phyloP scores from a whole-genome alignment of 2,888 invertebrate genomes.

The Drosophila neoperkinsi region DNA sequence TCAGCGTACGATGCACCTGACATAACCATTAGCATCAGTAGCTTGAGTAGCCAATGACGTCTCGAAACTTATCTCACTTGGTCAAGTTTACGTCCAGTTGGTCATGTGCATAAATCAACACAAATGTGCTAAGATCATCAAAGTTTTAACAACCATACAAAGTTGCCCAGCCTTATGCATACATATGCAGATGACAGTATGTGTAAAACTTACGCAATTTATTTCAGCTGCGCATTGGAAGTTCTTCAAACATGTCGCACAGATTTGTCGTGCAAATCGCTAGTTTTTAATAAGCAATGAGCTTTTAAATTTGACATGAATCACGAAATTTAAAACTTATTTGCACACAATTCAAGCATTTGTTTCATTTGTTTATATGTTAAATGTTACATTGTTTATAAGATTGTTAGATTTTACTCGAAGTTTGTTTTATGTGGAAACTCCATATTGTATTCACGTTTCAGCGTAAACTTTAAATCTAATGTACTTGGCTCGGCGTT shows the following conservation, averaged over 20 bases:
- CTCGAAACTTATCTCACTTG: conserved; percentile 20
- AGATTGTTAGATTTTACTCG: not conserved
- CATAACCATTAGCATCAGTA: conserved; percentile 27
- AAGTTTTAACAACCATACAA: conserved; percentile 42
- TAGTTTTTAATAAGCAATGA: not conserved
- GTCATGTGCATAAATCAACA: conserved; percentile 51
- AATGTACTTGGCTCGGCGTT: conserved; percentile 14
- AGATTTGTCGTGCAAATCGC: not conserved
- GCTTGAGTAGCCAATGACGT: conserved; percentile 44
- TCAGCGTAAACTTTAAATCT: conserved; percentile 60
- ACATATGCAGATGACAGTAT: not conserved
- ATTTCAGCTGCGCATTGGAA: not conserved
- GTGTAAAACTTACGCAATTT: not conserved
- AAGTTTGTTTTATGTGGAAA: conserved; percentile 23
- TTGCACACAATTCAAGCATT: not conserved
- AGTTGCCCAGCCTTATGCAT: conserved; percentile 27
- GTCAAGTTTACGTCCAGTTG: conserved; percentile 32
- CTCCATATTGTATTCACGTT: conserved; percentile 66
- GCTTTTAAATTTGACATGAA: no score
- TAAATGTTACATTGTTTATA: not conserved
- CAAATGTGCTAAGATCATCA: conserved; percentile 38
- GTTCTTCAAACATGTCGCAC: not conserved
- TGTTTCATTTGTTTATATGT: not conserved
- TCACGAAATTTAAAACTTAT: not conserved
- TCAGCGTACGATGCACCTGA: conserved; percentile 36